A percentile compares a stretch with the other conserved stretches of the same genome.
These are phyloP conservation scores for Scaptomyza parva DNA, from an alignment of 2,888 invertebrate species.

Conservation along the genomic window DNA sequence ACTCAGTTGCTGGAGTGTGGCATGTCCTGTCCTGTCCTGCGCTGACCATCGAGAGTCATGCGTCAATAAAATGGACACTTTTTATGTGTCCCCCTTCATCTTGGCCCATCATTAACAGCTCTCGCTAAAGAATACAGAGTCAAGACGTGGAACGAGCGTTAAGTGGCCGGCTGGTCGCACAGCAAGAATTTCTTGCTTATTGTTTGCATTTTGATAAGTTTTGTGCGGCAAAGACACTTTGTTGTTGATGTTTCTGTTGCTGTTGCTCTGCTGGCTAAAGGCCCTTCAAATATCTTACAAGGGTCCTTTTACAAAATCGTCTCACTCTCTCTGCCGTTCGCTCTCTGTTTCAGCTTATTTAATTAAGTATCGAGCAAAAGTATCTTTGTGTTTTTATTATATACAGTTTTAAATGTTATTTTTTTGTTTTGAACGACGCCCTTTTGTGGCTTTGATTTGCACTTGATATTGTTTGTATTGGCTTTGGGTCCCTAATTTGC, in stretches of 20 bases:
- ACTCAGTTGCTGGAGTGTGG: constrained; percentile 2
- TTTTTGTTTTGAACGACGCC: constrained; percentile 16
- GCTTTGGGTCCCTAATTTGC: constrained; percentile 27
- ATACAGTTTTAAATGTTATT: constrained; percentile 22
- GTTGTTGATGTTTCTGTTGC: constrained; percentile 5
- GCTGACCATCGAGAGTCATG: constrained; percentile 40
- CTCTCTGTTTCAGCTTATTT: constrained; percentile 35
- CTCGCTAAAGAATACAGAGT: neutral
- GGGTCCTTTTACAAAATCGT: neutral
- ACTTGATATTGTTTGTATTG: constrained; percentile 46
- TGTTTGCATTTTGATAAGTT: constrained; percentile 57
- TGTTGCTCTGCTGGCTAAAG: neutral
- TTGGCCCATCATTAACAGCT: constrained; percentile 41
- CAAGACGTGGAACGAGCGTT: constrained; percentile 7
- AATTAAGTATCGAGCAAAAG: constrained; percentile 46
- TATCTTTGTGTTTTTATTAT: constrained; percentile 19
- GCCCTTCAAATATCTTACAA: constrained; percentile 16
- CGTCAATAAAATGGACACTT: constrained; percentile 51
- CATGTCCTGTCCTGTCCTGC: neutral
- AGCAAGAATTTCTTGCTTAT: constrained; percentile 33
- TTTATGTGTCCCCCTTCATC: constrained; percentile 1
- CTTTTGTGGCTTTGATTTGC: constrained; percentile 41
- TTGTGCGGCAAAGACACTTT: constrained; percentile 36
- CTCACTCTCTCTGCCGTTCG: neutral
- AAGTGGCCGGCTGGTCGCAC: constrained; percentile 44